Evolutionary conservation across 2,888 invertebrate genomes (phyloP).

Genomic region (Drosophila suboccidentalis): DNA sequence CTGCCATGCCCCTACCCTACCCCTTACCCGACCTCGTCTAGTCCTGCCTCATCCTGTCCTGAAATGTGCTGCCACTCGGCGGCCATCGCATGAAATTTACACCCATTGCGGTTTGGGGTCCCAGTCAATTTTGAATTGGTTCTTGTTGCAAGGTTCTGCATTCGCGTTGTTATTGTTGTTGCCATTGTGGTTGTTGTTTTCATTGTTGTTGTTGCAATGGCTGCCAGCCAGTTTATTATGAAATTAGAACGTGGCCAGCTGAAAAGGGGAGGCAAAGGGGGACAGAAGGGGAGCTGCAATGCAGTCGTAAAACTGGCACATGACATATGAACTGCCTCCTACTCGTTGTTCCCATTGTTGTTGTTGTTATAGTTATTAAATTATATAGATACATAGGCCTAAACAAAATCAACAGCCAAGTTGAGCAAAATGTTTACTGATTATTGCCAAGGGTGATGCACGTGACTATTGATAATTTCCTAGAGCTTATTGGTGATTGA

Average conservation of each 20-base stretch:
- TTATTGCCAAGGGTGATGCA: conserved; percentile 73
- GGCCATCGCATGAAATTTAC: conserved; percentile 71
- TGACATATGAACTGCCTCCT: conserved; percentile 72
- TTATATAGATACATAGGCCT: conserved; percentile 50
- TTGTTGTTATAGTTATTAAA: conserved; percentile 68
- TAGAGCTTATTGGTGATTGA: conserved; percentile 6
- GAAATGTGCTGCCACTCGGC: conserved; percentile 14
- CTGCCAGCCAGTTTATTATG: conserved; percentile 78
- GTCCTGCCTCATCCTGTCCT: neutral
- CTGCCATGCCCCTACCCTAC: conserved; percentile 8
- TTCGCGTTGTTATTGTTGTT: conserved; percentile 34
- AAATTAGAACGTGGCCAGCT: conserved; percentile 77
- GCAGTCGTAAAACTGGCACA: conserved; percentile 76
- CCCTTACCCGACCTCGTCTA: conserved; percentile 1
- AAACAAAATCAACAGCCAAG: conserved; percentile 40
- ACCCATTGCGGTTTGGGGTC: conserved; percentile 75
- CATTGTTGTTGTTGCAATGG: conserved; percentile 53
- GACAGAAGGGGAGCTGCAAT: conserved; percentile 49
- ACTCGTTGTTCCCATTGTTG: conserved; percentile 17
- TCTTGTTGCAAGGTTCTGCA: conserved; percentile 49
- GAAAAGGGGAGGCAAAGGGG: neutral
- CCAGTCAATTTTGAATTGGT: conserved; percentile 67
- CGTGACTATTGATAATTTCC: conserved; percentile 36
- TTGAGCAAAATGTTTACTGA: conserved; percentile 52
- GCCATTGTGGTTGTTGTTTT: conserved; percentile 17